Percentiles rank a stretch among this genome's conserved stretches.
Conservation (phyloP, 2,888 invertebrate genomes). For the Tineola bisselliella region DNA sequence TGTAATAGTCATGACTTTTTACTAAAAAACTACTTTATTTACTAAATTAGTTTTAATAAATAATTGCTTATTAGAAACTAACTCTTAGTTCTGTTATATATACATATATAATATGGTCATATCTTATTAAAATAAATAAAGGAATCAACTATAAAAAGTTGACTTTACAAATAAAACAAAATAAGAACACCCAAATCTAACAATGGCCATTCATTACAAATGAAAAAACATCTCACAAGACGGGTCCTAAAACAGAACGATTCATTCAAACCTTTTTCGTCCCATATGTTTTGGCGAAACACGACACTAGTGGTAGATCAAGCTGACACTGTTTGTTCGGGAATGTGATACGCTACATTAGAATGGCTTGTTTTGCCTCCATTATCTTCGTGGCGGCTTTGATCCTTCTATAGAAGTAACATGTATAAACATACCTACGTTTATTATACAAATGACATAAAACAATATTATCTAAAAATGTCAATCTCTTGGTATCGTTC, state of each 20-base stretch:
- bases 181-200: neutral
- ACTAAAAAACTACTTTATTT: neutral
- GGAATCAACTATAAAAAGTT: no score
- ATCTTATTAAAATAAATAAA: no score
- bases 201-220: neutral
- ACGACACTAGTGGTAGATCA: conserved; percentile 39
- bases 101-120: no score
- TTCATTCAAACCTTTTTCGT: conserved; percentile 12
- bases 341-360: conserved; percentile 60
- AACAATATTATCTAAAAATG: neutral
- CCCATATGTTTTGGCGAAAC: conserved; percentile 36
- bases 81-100: no score
- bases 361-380: conserved; percentile 59
- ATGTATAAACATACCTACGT: neutral
- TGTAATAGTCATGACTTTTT: neutral
- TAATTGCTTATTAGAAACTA: neutral
- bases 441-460: neutral
- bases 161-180: neutral
- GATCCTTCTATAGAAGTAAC: conserved; percentile 24
- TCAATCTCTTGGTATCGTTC: no score
- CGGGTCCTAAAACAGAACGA: neutral
- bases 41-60: neutral
- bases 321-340: conserved; percentile 44
- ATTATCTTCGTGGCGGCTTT: conserved; percentile 51
- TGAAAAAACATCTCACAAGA: conserved; percentile 1